Conservation (phyloP, 2,888 invertebrate genomes). For the Hirudinaria manillensis region DNA sequence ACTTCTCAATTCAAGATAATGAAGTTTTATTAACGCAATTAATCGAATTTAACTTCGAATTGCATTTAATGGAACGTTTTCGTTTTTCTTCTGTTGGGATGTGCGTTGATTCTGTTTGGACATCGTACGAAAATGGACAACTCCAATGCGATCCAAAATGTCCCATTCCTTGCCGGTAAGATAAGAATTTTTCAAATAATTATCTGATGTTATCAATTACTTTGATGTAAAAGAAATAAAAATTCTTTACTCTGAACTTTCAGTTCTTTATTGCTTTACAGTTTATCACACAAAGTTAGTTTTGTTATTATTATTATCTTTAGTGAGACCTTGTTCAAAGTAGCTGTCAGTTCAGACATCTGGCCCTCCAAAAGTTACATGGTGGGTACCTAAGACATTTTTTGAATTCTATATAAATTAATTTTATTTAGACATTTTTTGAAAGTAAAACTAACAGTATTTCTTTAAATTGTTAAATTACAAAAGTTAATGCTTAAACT, state of each 20-base stretch:
- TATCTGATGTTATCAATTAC: neutral
- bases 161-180: constrained; percentile 15
- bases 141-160: constrained; percentile 13
- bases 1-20: neutral
- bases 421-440: neutral
- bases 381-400: too few species aligned
- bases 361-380: constrained; percentile 5
- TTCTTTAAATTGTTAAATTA: neutral
- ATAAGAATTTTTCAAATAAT: neutral
- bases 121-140: constrained; percentile 9
- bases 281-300: neutral
- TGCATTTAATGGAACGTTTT: constrained; percentile 1
- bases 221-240: neutral
- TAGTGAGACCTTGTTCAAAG: constrained; percentile 6
- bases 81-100: neutral
- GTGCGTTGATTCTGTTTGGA: constrained; percentile 14
- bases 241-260: too few species aligned
- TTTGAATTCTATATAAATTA: neutral
- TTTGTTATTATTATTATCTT: neutral
- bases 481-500: neutral
- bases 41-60: neutral
- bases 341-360: neutral
- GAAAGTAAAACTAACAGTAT: too few species aligned
- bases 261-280: too few species aligned
- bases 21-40: neutral